Evolutionary conservation across 2,888 invertebrate species (phyloP), one percentile per base, ranked within the genome.

Genomic region (Erebia aethiops): DNA sequence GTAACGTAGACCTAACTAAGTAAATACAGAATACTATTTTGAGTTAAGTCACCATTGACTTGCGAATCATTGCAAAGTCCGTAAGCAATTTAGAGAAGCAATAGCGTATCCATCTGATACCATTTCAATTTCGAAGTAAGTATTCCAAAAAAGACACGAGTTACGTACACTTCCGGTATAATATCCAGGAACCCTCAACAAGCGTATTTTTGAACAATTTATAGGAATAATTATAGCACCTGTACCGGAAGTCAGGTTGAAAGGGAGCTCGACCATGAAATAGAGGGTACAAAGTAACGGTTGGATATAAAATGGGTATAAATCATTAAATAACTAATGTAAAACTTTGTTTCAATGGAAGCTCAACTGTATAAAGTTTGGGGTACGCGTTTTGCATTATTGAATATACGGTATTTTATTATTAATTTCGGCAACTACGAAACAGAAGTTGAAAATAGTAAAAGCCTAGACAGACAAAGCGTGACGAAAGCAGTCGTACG

Each of bases 201-300:
- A 52, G 54, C 64, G 11, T 54, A 64, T 41, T 64, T 52, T 51
- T 26, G 26, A 63, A 10, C 14, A 63, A 51, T 63, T 51, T 26
- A 63, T 52, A 54, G n/a, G 58, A 26, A 49, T 64, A 70, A 66
- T 65, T 70, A 43, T 65, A 61, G 13, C 65, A 70, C 70, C 65
- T 66, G 61, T 60, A 65, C 70, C 57, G 70, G 70, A 70, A 70
- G 65, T 43, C 26, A 60, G 51, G 51, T 61, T 52, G 67, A 26
- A 67, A 49, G 58, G 66, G 66, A 57, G 56, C 41, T 21, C 56
- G 57, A 66, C 56, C 66, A 66, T 66, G 66, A 66, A 66, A 66
- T 66, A n/a, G 56, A 56, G 66, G 66, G 66, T 57, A 66, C 66
- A n/a, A 56, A 46, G 66, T 41, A 57, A 56, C 56, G 65, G 65